phyloP scores from a whole-genome alignment of 2,888 invertebrate genomes.

The Teleogryllus oceanicus region DNA sequence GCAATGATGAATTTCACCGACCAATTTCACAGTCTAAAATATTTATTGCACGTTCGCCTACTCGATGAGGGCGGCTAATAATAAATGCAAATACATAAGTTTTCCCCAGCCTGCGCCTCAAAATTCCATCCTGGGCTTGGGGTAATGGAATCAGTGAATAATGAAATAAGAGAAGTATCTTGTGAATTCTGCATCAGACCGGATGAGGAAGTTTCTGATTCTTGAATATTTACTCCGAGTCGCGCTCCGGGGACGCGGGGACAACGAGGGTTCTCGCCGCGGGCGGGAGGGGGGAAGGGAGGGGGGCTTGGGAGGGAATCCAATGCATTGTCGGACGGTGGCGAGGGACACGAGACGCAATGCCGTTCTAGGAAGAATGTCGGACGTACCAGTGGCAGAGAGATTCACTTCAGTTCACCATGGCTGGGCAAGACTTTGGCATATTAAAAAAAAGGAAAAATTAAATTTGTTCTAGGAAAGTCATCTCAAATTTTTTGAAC shows the following conservation, averaged over 20 bases:
- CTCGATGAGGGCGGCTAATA: background rate
- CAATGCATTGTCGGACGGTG: background rate
- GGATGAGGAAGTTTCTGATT: constrained; percentile 1
- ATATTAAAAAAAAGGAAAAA: too few species aligned
- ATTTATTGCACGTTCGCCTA: background rate
- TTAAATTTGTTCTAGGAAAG: too few species aligned
- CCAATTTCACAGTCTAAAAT: too few species aligned
- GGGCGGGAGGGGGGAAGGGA: background rate
- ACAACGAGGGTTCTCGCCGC: background rate
- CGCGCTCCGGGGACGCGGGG: background rate
- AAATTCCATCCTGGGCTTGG: background rate
- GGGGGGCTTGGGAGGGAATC: background rate
- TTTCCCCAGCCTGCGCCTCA: background rate
- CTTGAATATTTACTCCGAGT: background rate
- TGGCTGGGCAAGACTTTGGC: too few species aligned
- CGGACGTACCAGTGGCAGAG: too few species aligned
- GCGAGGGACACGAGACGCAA: too few species aligned
- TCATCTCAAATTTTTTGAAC: too few species aligned
- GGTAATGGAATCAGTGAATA: constrained; percentile 18
- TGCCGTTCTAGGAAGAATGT: too few species aligned
- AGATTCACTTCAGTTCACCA: too few species aligned
- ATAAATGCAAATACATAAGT: background rate
- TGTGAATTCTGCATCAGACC: constrained; percentile 1
- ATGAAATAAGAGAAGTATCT: constrained; percentile 6
- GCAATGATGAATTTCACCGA: too few species aligned